Base-by-base conservation (phyloP, 2,797 vertebrate species). In the Muraenolepis orangiensis region DNA sequence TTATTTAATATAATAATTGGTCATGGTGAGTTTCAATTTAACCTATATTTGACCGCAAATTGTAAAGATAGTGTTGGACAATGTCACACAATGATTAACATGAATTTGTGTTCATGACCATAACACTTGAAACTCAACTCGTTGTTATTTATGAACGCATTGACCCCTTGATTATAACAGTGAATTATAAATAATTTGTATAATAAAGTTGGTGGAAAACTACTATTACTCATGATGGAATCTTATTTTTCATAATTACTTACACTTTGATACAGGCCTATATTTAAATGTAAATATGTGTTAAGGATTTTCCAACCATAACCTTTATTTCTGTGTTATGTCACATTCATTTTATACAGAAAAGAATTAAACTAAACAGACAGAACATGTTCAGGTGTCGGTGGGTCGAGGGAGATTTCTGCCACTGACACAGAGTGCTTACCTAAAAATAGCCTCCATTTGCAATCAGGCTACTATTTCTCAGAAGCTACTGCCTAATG, bases 121-220 rank as follows among this genome's bases (percentile, higher is more conserved):
- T 83, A 81, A 79, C 87, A 85, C 90, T 89, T 71, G 74, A 88
- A n/a, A 89, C 77, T 36, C 51, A 80, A 76, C 76, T 83, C 90
- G 87, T 88, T 88, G 78, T 88, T 91, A 86, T 89, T 88, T 77
- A 88, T 85, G 70, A 87, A 86, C 84, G 80, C 88, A 91, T 90
- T 81, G 82, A 87, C 82, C 86, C 90, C 91, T 92, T 90, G 88
- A 84, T 90, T 91, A 92, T 87, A 71, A 89, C 88, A 87, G 87
- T 90, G 82, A 91, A 80, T 89, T 84, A 90, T 87, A 86, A 85
- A 88, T 81, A 88, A 91, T 93, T 94, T 94, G 93, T 93, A 93
- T 88, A 94, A 94, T 95, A 94, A 95, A 94, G 90, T 93, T 91
- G 90, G 86, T 93, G 91, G 87, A 81, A 90, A 86, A 82, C 91